phyloP scores from a whole-genome alignment of 2,888 invertebrate species.

The Dasypogon diadema region DNA sequence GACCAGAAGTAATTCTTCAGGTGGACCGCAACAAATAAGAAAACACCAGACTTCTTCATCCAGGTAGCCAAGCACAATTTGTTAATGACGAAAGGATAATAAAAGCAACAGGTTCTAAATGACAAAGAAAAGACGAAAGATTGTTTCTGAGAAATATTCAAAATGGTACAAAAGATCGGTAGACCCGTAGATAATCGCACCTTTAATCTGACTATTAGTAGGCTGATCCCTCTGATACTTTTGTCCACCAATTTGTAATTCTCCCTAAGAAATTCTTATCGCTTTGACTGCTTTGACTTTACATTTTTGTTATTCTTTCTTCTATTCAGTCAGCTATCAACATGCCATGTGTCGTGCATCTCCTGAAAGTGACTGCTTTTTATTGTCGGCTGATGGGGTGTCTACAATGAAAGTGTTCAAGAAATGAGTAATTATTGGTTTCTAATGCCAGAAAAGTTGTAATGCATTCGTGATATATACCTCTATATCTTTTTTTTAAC shows the following conservation, averaged over 20 bases:
- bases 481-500: too few relatives aligned
- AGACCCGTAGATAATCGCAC: slow-evolving; percentile 54
- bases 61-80: background rate
- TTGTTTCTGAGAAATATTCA: background rate
- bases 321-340: slow-evolving; percentile 14
- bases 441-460: too few relatives aligned
- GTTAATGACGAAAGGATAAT: background rate
- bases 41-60: background rate
- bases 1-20: background rate
- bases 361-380: background rate
- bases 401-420: too few relatives aligned
- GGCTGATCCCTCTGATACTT: slow-evolving; percentile 54
- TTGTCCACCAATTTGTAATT: slow-evolving; percentile 57
- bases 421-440: too few relatives aligned
- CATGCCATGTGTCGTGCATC: background rate
- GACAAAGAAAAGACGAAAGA: background rate
- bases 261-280: slow-evolving; percentile 43
- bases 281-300: slow-evolving; percentile 45
- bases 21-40: background rate
- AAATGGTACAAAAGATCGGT: slow-evolving; percentile 13
- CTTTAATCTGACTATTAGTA: slow-evolving; percentile 55
- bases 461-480: too few relatives aligned
- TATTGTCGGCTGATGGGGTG: too few relatives aligned
- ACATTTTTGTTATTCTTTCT: slow-evolving; percentile 12
- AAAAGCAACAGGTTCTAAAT: background rate